Evolutionary conservation across 2,888 invertebrate species (phyloP).

Genomic region (Tubulanus polymorphus): DNA sequence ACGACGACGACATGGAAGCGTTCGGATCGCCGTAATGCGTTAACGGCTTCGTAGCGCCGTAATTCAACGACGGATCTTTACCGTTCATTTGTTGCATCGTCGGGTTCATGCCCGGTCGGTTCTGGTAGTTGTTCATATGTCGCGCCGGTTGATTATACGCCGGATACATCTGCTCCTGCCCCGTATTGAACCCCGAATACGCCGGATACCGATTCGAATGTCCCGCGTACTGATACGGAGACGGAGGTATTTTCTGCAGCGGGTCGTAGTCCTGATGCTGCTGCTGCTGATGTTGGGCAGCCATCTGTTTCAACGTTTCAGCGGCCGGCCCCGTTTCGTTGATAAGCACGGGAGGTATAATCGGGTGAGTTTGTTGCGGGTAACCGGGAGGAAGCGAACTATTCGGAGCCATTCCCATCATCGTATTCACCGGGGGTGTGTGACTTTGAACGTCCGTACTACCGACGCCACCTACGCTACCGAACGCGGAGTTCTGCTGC

Average conservation of each 20-base stretch:
- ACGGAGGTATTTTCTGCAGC: conserved; percentile 38
- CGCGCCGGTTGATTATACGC: not conserved
- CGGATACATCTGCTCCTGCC: conserved; percentile 2
- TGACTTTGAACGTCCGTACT: not conserved
- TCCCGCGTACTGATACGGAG: conserved; percentile 17
- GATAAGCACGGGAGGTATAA: conserved; percentile 20
- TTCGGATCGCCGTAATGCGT: conserved; percentile 43
- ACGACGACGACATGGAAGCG: conserved; percentile 28
- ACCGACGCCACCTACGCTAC: not conserved
- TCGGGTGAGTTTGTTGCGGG: conserved; percentile 7
- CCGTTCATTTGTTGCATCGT: not conserved
- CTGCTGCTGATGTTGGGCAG: conserved; percentile 87
- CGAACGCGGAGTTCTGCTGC: not conserved
- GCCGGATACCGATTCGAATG: conserved; percentile 21
- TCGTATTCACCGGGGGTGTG: not conserved
- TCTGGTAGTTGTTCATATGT: not conserved
- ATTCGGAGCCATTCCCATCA: not conserved
- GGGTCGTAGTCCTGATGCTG: conserved; percentile 23
- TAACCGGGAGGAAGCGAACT: conserved; percentile 11
- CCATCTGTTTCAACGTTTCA: conserved; percentile 94
- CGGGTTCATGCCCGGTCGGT: not conserved
- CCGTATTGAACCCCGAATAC: conserved; percentile 18
- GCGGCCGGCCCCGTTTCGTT: conserved; percentile 73
- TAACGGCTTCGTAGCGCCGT: conserved; percentile 43
- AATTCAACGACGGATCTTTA: conserved; percentile 23